Evolutionary conservation across 1,140 invertebrate species (phyloP), one percentile per base, ranked within the genome.

Genomic region (Drosophila teissieri): DNA sequence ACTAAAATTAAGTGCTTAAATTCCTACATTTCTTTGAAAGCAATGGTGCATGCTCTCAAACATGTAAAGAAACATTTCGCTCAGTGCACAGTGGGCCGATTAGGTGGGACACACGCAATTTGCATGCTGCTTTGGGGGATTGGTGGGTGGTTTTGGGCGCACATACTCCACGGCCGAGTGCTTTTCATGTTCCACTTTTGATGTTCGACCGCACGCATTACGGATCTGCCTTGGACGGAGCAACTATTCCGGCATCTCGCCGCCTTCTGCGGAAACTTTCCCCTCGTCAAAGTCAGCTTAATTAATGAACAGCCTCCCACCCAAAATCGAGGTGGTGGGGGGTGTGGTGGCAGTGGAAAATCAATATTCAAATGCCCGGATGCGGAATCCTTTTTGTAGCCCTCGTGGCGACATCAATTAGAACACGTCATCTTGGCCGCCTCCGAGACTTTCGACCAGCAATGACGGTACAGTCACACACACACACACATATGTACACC

Each of bases 241-340:
- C 65, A 69, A 63, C 78, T 63, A 74, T 67, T 65, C 19, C 39
- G 24, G 42, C 57, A 67, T 22, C 52, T 40, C 27, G 52, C 63
- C 65, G 48, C 57, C 67, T 68, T 75, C 44, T 73, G 54, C 40
- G 34, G 40, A 70, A 88, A 88, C 52, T 82, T 88, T 88, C 63
- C 83, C 83, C 84, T 84, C 72, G 77, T 88, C 83, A 88, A 88
- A 89, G 83, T 88, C 83, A 89, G 78, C 60, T 83, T 89, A 89
- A 86, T 86, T 86, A 86, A 89, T 80, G 82, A 58, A 84, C 49
- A 42, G 61, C 82, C 64, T 72, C 36, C 63, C 45, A 65, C 27
- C 39, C 60, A 10, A 19, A 36, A 19, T 34, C 6, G 34, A 15
- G 6, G 56, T 19, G 11, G 12, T 3, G 0, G 45, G 45, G 39